A percentile compares a stretch with the other conserved stretches of the same genome.
phyloP scores from a whole-genome alignment of 2,888 invertebrate species.

The Cecidostiba fungosa region DNA sequence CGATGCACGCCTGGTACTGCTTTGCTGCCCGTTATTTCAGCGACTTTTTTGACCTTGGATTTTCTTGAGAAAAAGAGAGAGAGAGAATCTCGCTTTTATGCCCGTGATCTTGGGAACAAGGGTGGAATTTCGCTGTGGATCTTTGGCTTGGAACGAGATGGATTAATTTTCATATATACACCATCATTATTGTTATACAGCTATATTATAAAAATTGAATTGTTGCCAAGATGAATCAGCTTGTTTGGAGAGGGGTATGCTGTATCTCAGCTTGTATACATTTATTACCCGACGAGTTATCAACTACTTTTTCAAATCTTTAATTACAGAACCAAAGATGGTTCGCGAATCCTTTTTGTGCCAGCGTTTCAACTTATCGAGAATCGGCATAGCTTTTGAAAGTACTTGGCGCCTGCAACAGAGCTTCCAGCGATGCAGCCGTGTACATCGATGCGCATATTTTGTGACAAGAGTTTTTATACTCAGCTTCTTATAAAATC shows the following conservation, averaged over 20 bases:
- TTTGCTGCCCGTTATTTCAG: neutral
- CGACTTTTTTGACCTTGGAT: constrained; percentile 8
- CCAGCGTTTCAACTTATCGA: neutral
- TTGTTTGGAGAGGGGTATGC: no score
- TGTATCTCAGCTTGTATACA: no score
- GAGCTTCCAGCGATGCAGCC: neutral
- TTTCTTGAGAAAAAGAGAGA: neutral
- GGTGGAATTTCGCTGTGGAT: neutral
- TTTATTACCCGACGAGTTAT: no score
- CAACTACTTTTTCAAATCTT: no score
- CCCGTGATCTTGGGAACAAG: neutral
- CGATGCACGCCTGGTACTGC: neutral
- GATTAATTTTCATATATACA: neutral
- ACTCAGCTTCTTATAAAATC: no score
- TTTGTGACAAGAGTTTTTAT: no score
- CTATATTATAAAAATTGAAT: neutral
- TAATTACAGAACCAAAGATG: neutral
- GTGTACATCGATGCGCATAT: neutral
- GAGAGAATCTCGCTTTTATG: neutral
- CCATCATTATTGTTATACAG: neutral
- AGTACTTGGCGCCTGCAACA: neutral
- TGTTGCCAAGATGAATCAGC: no score
- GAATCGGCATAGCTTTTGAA: neutral
- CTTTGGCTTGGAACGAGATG: neutral
- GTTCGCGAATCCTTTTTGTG: neutral